Evolutionary conservation across 2,888 invertebrate genomes (phyloP).

Genomic region (Itoplectis maculator): DNA sequence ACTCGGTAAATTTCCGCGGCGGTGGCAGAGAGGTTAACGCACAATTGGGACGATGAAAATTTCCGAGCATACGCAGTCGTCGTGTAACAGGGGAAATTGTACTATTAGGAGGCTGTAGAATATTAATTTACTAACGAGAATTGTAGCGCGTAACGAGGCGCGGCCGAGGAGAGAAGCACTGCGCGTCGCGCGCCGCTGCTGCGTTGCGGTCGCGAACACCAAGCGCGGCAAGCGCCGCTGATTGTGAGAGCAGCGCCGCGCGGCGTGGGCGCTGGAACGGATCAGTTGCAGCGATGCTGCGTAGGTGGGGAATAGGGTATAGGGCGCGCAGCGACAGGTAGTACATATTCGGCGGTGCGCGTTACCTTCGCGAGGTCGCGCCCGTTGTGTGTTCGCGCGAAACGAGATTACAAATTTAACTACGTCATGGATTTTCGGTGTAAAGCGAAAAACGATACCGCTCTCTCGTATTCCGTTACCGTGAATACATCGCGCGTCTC

Average conservation of each 20-base stretch:
- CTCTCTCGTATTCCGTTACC: conserved; percentile 24
- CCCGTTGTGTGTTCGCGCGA: neutral
- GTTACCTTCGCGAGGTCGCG: neutral
- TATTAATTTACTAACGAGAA: conserved; percentile 36
- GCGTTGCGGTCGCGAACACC: too few species aligned
- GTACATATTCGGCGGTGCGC: neutral
- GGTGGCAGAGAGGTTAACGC: too few species aligned
- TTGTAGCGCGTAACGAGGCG: conserved; percentile 1
- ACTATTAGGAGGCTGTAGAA: conserved; percentile 6
- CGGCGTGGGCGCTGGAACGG: too few species aligned
- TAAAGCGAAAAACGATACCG: conserved; percentile 44
- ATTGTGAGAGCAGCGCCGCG: too few species aligned
- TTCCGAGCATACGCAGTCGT: conserved; percentile 8
- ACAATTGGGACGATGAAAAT: conserved; percentile 5
- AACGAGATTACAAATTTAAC: conserved; percentile 29
- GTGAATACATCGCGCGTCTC: neutral
- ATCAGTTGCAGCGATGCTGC: neutral
- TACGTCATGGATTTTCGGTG: conserved; percentile 41
- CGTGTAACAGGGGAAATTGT: conserved; percentile 2
- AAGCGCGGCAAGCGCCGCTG: too few species aligned
- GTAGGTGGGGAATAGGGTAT: too few species aligned
- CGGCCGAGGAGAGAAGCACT: conserved; percentile 1
- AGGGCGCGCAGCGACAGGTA: neutral
- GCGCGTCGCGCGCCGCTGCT: neutral
- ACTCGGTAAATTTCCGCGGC: neutral